Conservation (phyloP, 2,888 invertebrate genomes). For the Acanthosepion pharaonis region DNA sequence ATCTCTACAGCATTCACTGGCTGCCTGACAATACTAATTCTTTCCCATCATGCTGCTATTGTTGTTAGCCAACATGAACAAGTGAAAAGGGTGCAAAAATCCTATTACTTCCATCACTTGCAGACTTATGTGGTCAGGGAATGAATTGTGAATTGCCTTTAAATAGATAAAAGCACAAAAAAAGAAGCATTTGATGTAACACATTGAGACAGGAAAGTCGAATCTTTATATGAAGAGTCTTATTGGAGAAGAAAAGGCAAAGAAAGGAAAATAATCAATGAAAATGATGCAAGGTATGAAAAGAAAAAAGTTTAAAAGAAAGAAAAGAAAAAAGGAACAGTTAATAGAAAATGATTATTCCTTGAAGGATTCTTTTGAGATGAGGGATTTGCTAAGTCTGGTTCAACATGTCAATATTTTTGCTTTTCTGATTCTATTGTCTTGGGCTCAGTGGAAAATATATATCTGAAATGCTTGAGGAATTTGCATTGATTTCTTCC, state of each 20-base stretch:
- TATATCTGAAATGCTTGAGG: no score
- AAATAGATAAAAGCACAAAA: not conserved
- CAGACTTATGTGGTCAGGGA: not conserved
- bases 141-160: not conserved
- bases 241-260: not conserved
- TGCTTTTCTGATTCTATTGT: no score
- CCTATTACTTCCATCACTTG: not conserved
- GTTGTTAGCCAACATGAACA: not conserved
- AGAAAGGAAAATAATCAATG: not conserved
- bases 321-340: no score
- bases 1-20: not conserved
- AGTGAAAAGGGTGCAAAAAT: slow-evolving; percentile 6
- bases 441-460: no score
- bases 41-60: not conserved
- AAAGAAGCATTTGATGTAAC: not conserved
- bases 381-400: no score
- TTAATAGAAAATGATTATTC: no score
- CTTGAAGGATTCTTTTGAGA: no score
- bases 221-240: not conserved
- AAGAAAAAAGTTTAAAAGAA: no score
- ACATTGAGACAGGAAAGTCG: not conserved
- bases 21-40: not conserved
- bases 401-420: no score
- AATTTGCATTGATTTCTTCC: no score
- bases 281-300: no score